Percentiles rank a stretch among this genome's conserved stretches.
Evolutionary conservation across 1,140 invertebrate genomes (phyloP).

Genomic region (Dysdera silvatica): DNA sequence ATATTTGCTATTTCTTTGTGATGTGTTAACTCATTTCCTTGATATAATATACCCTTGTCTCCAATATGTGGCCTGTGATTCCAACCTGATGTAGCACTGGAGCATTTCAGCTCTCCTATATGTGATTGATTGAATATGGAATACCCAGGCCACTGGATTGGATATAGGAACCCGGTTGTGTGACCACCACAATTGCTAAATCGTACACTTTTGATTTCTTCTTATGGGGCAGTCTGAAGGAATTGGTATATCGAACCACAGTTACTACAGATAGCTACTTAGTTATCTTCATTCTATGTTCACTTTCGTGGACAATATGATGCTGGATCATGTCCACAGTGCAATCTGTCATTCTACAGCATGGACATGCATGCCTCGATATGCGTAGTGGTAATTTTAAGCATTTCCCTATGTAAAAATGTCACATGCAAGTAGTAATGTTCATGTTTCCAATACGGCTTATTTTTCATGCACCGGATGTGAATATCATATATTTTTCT

Average conservation of each 20-base stretch:
- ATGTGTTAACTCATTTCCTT: background rate
- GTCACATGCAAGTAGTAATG: background rate
- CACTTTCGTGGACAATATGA: background rate
- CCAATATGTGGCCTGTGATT: background rate
- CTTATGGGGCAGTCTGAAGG: constrained; percentile 37
- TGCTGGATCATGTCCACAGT: background rate
- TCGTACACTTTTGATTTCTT: constrained; percentile 44
- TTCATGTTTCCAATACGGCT: no score
- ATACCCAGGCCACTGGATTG: constrained; percentile 1
- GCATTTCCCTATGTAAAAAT: background rate
- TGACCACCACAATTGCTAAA: constrained; percentile 44
- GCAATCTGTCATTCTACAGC: background rate
- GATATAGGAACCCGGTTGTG: background rate
- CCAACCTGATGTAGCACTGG: background rate
- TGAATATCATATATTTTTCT: no score
- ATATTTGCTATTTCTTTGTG: background rate
- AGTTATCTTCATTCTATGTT: background rate
- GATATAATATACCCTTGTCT: background rate
- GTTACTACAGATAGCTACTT: background rate
- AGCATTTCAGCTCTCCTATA: background rate
- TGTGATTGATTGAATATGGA: background rate
- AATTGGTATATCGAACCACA: background rate
- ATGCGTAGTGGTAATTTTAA: background rate
- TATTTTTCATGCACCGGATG: no score
- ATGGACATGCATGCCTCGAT: background rate